phyloP scores from a whole-genome alignment of 2,888 invertebrate genomes.

The Lithodes maja region DNA sequence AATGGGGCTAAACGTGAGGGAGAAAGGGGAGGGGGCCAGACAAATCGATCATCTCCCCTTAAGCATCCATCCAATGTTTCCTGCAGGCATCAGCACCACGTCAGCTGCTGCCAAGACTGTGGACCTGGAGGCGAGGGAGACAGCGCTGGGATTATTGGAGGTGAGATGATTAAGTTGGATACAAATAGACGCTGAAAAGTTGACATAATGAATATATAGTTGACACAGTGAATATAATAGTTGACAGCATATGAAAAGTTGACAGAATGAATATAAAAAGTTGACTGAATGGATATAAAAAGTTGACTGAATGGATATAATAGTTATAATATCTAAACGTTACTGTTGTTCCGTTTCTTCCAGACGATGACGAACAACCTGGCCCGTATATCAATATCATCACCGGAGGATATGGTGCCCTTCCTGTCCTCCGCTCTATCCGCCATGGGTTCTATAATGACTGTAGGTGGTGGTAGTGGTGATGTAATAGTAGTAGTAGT shows the following conservation, averaged over 20 bases:
- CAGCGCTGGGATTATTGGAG: constrained; percentile 18
- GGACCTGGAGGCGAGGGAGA: constrained; percentile 36
- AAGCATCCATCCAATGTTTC: background rate
- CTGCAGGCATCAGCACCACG: constrained; percentile 23
- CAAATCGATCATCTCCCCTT: too few species aligned
- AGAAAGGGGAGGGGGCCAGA: too few species aligned
- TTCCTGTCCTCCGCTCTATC: constrained; percentile 26
- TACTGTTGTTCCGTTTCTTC: background rate
- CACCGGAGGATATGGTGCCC: constrained; percentile 21
- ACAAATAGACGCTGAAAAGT: too few species aligned
- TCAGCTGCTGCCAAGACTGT: constrained; percentile 32
- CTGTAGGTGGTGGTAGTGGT: background rate
- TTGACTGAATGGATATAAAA: too few species aligned
- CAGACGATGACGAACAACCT: constrained; percentile 26
- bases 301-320: too few species aligned
- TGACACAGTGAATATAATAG: too few species aligned
- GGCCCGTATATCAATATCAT: constrained; percentile 6
- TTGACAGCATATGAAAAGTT: too few species aligned
- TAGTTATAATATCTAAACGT: too few species aligned
- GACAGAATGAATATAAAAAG: too few species aligned
- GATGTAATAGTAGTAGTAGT: too few species aligned
- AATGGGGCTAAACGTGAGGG: too few species aligned
- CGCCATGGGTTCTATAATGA: constrained; percentile 38
- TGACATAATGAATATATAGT: too few species aligned
- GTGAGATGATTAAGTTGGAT: background rate